Base-by-base conservation (phyloP, 1,140 invertebrate species). In the Thalassaphorura encarpata region DNA sequence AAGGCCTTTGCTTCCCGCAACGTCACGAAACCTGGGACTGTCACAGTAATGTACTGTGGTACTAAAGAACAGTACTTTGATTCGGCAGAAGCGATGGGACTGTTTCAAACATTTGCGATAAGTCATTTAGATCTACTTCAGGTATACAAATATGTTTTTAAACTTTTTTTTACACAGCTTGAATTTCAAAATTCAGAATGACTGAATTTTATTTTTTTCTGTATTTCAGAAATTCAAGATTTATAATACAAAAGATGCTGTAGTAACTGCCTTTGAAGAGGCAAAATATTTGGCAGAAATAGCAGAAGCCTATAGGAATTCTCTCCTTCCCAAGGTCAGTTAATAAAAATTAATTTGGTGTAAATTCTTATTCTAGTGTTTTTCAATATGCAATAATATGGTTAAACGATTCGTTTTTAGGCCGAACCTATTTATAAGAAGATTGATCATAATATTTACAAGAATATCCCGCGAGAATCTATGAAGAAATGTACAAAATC, bases 11-110 rank as follows among this genome's bases (percentile, higher is more conserved):
- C 52, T 13, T 23, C 15, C 2, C 41, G 54, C 15, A 41, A 33
- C 19, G 41, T 19, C 6, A 33, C 45, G 11, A 27, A n/a, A 15
- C 13, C 13, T 33, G 54, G 56, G 3, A 21, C 21, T 8, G 48
- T 56, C 33, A 54, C 61, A 1, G 27, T 63, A 15, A 33, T 41
- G 2, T 63, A 63, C 26, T 63, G 56, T 52, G 61, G 61, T 2
- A 39, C 21, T 19, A 39, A 40, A 18, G 29, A 26, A 1, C 21
- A 26, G 0, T 63, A 49, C 21, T 63, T 46, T 49, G 58, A 63
- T 47, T n/a, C n/a, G n/a, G n/a, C 48, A 50, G 18, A 27, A 28
- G 3, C 31, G 28, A 21, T 33, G 8, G 16, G 16, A 43, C 24
- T 48, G 15, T 16, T 18, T 26, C 16, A 2, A 49, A 2, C 45